phyloP scores from a whole-genome alignment of 2,113 vertebrate species.

The Serinus canaria region DNA sequence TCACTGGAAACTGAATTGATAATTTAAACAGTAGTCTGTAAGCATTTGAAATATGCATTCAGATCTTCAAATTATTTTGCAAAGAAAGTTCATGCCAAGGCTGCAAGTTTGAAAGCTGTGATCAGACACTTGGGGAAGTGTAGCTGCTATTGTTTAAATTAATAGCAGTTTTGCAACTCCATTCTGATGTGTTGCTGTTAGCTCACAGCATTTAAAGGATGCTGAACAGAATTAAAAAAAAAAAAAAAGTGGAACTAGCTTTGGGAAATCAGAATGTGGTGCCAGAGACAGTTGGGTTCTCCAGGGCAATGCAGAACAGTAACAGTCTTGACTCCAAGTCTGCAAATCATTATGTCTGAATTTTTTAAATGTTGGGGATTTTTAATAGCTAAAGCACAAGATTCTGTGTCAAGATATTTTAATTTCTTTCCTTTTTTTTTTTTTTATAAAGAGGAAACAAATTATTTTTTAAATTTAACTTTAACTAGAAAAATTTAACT shows the following conservation, averaged over 20 bases:
- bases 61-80: not conserved
- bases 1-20: not conserved
- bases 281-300: not conserved
- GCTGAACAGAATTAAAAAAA: not conserved
- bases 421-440: not conserved
- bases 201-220: not conserved
- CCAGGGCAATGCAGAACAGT: not conserved
- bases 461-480: not conserved
- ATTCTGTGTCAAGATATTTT: not conserved
- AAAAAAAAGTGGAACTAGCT: not conserved
- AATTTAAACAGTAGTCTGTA: not conserved
- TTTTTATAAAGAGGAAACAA: not conserved
- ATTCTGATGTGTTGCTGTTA: not conserved
- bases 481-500: not conserved
- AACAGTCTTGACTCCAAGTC: not conserved
- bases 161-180: not conserved
- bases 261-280: not conserved
- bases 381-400: not conserved
- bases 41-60: not conserved
- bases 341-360: not conserved
- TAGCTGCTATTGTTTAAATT: not conserved
- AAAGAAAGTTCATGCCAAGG: not conserved
- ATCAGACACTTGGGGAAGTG: not conserved
- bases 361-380: not conserved
- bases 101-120: not conserved